Evolutionary conservation across 2,888 invertebrate species (phyloP), one percentile per base, ranked within the genome.

Genomic region (Synanthedon formicaeformis): DNA sequence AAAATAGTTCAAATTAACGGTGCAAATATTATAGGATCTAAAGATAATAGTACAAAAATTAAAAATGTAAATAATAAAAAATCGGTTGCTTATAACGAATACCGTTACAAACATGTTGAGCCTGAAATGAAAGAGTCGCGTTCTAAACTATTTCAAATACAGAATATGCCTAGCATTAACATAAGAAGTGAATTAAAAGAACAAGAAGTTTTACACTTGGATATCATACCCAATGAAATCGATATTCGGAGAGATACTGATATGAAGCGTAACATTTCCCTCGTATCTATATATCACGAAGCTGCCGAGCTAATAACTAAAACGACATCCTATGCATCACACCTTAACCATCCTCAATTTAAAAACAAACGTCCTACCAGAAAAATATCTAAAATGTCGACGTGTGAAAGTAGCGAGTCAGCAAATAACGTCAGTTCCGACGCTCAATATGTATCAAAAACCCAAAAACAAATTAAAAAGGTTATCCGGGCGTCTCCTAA

Each of bases 161-260:
- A 89, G 73, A 67, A 73, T 60, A 82, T 89, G 82, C 89, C 89
- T 51, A 74, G 81, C 53, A 81, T 90, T 56, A 83, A 81, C 62
- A 90, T 90, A 57, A 79, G 85, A 65, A 78, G 85, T 58, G 81
- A 85, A 63, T 66, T 89, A 23, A 85, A 75, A 52, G 74, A 80
- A 55, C 89, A 89, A 65, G 88, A 79, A 67, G 86, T 89, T 55
- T 73, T 89, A 54, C 76, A 83, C 40, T 70, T 89, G 60, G 81
- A 88, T 62, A 90, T 90, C 61, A 60, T 78, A 62, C 85, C 89
- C 27, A 73, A 80, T 50, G 60, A 53, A 51, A 63, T 60, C 5
- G 61, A 64, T 53, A 55, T 52, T 18, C 57, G 55, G 40, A 59
- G 66, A 52, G 57, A 60, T 51, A 54, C 61, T 34, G 56, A 51